phyloP scores from a whole-genome alignment of 2,888 invertebrate genomes.

The Erebia ligea region DNA sequence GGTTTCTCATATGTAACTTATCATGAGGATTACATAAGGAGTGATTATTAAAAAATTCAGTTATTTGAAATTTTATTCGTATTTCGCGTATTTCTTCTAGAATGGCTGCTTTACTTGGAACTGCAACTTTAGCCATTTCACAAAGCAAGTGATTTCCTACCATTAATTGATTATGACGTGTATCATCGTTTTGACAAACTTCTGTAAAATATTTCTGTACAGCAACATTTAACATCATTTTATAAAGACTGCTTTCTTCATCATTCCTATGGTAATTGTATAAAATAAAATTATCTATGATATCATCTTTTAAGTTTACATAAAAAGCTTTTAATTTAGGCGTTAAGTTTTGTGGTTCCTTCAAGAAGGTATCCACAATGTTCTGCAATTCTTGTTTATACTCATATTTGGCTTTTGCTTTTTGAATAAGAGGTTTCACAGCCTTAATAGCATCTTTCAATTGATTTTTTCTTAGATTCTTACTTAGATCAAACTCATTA shows the following conservation, averaged over 20 bases:
- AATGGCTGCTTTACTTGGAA: constrained; percentile 40
- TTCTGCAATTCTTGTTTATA: constrained; percentile 57
- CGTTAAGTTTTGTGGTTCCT: constrained; percentile 39
- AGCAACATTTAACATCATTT: constrained; percentile 51
- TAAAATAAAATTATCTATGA: constrained; percentile 59
- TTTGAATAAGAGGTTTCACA: constrained; percentile 53
- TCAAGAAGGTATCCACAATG: constrained; percentile 50
- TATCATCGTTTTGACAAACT: constrained; percentile 35
- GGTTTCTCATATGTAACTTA: constrained; percentile 39
- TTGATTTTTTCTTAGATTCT: constrained; percentile 48
- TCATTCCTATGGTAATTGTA: constrained; percentile 52
- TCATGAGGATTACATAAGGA: constrained; percentile 41
- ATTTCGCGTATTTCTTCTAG: constrained; percentile 48
- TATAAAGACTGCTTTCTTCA: constrained; percentile 52
- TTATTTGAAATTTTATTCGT: constrained; percentile 47
- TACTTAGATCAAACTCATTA: constrained; percentile 47
- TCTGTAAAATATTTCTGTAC: constrained; percentile 47
- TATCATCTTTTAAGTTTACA: constrained; percentile 46
- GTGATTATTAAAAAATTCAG: constrained; percentile 52
- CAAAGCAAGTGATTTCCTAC: constrained; percentile 58
- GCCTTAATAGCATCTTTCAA: constrained; percentile 52
- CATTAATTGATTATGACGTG: constrained; percentile 46
- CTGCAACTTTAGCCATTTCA: constrained; percentile 50
- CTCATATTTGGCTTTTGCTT: constrained; percentile 52
- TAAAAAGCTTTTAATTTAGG: constrained; percentile 13